A percentile compares a stretch with the other conserved stretches of the same genome.
These are phyloP conservation scores for Augochlorella aurata DNA, from an alignment of 2,888 invertebrate genomes.

Conservation along the genomic window DNA sequence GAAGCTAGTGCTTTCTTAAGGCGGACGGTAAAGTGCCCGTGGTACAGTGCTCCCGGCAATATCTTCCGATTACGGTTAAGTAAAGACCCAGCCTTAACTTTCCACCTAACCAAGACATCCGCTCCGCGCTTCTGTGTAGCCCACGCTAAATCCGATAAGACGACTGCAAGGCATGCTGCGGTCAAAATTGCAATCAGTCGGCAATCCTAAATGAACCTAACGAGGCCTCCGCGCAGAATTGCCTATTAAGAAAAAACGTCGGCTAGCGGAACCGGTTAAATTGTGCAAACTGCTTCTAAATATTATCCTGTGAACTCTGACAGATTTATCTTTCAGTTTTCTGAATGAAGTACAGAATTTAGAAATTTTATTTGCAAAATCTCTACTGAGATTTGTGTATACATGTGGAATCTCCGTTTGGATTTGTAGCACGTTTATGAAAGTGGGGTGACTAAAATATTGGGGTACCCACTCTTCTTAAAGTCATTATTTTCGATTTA, in stretches of 20 bases:
- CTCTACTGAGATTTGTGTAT: no score
- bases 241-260: conserved; percentile 37
- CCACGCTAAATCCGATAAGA: conserved; percentile 69
- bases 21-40: conserved; percentile 80
- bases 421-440: no score
- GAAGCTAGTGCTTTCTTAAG: conserved; percentile 79
- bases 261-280: conserved; percentile 23
- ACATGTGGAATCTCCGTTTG: no score
- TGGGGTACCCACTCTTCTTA: no score
- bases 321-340: background rate
- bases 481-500: no score
- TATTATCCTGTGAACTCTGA: background rate
- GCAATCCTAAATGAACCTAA: conserved; percentile 67
- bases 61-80: conserved; percentile 82
- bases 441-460: no score
- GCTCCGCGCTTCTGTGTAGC: conserved; percentile 51
- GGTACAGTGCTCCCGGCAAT: conserved; percentile 80
- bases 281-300: background rate
- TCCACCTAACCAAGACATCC: conserved; percentile 71
- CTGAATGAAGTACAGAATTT: no score
- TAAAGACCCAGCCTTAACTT: conserved; percentile 78
- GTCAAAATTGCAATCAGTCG: conserved; percentile 76
- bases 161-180: conserved; percentile 64
- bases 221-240: conserved; percentile 39
- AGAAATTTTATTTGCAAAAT: no score